Evolutionary conservation across 2,113 vertebrate genomes (phyloP), one percentile per base, ranked within the genome.

Genomic region (Corythoichthys intestinalis): DNA sequence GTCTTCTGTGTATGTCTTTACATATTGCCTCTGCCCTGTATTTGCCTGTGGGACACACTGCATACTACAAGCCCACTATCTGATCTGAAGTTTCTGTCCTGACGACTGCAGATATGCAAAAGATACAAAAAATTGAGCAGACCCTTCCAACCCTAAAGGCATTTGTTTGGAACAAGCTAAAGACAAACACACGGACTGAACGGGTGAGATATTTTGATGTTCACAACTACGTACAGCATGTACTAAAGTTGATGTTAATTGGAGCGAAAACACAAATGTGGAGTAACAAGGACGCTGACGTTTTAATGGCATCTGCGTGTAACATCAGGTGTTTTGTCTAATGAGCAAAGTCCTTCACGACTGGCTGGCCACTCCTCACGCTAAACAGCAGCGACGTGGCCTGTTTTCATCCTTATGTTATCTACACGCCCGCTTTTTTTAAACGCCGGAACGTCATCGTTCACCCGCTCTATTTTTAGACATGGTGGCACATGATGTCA

Each of bases 241-340:
- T 20, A 52, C 38, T 14, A 2, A 44, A 6, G 12, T 46, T 66
- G 5, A 38, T 52, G 14, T 50, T 53, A 41, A 62, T 37, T 35
- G 59, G 71, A 28, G 41, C 44, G 38, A 62, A 8, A 38, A 28
- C n/a, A 37, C 57, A 53, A 53, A 75, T 53, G 14, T 15, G 60
- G 13, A 2, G 4, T 39, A 38, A 37, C 53, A 66, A 37, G 12
- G 15, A 50, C n/a, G 61, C 49, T 47, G 17, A 53, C 20, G 39
- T 69, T 73, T 72, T 71, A 17, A 79, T 53, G 47, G 64, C 78
- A 76, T 81, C 67, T 82, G 83, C 67, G 78, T 57, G 37, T 70
- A 81, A 82, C 80, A 87, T 86, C 88, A 88, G 85, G 76, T 88
- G 86, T 76, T 69, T 69, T 74, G 47, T 76, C 71, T 83, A 70